Conservation (phyloP, 2,888 invertebrate genomes). For the Psylliodes chrysocephalus region DNA sequence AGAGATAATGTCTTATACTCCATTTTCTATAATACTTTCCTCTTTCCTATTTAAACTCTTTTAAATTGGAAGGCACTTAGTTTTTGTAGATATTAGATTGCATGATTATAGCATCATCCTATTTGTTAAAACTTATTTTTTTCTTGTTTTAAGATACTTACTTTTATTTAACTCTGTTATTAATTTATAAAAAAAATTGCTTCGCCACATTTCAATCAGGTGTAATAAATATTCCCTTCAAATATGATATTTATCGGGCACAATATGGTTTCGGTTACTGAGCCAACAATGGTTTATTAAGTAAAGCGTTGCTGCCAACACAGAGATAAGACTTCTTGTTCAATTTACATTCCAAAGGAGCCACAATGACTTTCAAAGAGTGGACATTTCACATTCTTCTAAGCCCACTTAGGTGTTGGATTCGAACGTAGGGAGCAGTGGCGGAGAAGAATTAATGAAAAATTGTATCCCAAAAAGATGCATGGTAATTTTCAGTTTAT, state of each 20-base stretch:
- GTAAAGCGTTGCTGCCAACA: constrained; percentile 60
- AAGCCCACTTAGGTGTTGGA: constrained; percentile 52
- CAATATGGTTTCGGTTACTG: constrained; percentile 62
- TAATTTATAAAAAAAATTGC: too few species aligned
- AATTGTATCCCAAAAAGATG: too few species aligned
- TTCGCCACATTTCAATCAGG: constrained; percentile 18
- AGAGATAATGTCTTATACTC: too few species aligned
- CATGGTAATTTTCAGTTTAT: too few species aligned
- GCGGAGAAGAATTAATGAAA: background rate
- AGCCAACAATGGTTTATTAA: constrained; percentile 63
- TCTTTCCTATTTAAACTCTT: too few species aligned
- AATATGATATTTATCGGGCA: constrained; percentile 52
- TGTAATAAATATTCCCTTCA: constrained; percentile 28
- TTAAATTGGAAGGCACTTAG: too few species aligned
- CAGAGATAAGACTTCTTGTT: constrained; percentile 61
- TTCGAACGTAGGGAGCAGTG: constrained; percentile 19
- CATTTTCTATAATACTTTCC: too few species aligned
- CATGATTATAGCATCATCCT: too few species aligned
- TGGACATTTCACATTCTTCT: constrained; percentile 61
- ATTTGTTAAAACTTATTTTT: too few species aligned
- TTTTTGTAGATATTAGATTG: too few species aligned
- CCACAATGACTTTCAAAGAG: constrained; percentile 60
- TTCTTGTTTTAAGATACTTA: too few species aligned
- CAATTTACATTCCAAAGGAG: constrained; percentile 63
- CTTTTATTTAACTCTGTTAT: too few species aligned